phyloP scores from a whole-genome alignment of 2,797 vertebrate genomes.

The Epinephelus awoara region DNA sequence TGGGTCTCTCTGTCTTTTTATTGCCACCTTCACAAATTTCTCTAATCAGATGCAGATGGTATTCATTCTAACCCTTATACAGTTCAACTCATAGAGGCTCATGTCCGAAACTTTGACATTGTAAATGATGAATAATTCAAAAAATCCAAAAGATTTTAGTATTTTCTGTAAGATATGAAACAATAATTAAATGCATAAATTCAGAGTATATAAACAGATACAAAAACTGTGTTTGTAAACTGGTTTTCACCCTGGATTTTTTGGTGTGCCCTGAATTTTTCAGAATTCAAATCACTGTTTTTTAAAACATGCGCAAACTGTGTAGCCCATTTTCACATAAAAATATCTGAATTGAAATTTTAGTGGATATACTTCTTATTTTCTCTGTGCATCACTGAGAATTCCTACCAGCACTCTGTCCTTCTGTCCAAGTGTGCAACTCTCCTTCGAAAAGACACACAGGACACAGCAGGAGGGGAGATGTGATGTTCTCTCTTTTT shows the following conservation, averaged over 20 bases:
- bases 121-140: not conserved
- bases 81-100: constrained; percentile 5
- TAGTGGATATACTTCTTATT: constrained; percentile 19
- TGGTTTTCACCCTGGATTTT: not conserved
- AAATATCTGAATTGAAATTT: not conserved
- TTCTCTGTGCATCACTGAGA: constrained; percentile 24
- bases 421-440: constrained; percentile 57
- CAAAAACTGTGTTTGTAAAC: not conserved
- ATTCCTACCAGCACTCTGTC: constrained; percentile 41
- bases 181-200: not conserved
- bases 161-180: not conserved
- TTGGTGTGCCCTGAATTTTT: not conserved
- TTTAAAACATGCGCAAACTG: not conserved
- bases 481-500: constrained; percentile 66
- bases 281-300: not conserved
- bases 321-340: not conserved
- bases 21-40: constrained; percentile 5
- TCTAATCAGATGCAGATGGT: constrained; percentile 3
- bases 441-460: constrained; percentile 72
- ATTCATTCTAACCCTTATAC: not conserved
- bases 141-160: not conserved
- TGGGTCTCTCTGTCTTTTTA: constrained; percentile 7
- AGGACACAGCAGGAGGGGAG: constrained; percentile 74
- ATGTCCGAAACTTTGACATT: not conserved
- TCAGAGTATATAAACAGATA: too few relatives aligned